A percentile compares a stretch with the other conserved stretches of the same genome.
These are phyloP conservation scores for Axinella damicornis DNA, from an alignment of 37 sponge, comb jelly and placozoan genomes.

Conservation along the genomic window DNA sequence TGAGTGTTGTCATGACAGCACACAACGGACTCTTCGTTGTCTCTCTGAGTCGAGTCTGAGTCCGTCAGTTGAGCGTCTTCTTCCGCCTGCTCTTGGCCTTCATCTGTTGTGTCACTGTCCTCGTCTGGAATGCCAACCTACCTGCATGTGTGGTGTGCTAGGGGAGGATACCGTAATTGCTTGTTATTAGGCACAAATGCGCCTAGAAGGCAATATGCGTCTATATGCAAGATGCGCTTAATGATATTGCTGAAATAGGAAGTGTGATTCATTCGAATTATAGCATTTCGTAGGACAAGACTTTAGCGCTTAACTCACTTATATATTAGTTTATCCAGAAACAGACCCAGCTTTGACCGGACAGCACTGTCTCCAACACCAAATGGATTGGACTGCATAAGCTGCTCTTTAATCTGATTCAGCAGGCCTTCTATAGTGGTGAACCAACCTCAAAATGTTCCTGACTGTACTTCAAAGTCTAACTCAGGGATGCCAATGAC, in stretches of 20 bases:
- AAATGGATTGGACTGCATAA: slow-evolving; percentile 65
- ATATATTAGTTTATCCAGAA: slow-evolving; percentile 39
- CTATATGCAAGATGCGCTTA: no score
- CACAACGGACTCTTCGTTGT: no score
- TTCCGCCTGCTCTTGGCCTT: slow-evolving; percentile 15
- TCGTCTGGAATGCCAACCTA: slow-evolving; percentile 11
- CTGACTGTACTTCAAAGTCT: slow-evolving; percentile 78
- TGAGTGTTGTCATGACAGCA: no score
- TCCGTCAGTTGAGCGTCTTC: neutral
- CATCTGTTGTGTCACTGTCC: slow-evolving; percentile 3
- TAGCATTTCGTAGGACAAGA: no score
- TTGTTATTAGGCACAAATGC: no score
- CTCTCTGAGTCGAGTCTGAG: neutral
- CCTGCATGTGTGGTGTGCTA: no score
- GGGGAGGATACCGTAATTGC: no score
- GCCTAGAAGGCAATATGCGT: no score
- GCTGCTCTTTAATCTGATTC: slow-evolving; percentile 69
- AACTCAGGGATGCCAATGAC: slow-evolving; percentile 78
- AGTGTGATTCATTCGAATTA: no score
- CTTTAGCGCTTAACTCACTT: no score
- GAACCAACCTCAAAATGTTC: slow-evolving; percentile 89
- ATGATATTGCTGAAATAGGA: no score
- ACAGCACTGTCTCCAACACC: slow-evolving; percentile 70
- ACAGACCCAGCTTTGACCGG: slow-evolving; percentile 24
- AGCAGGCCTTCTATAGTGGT: slow-evolving; percentile 96